Percentiles rank a stretch among this genome's conserved stretches.
These are phyloP conservation scores for Thymelicus lineola DNA, from an alignment of 2,888 invertebrate species.

Conservation along the genomic window DNA sequence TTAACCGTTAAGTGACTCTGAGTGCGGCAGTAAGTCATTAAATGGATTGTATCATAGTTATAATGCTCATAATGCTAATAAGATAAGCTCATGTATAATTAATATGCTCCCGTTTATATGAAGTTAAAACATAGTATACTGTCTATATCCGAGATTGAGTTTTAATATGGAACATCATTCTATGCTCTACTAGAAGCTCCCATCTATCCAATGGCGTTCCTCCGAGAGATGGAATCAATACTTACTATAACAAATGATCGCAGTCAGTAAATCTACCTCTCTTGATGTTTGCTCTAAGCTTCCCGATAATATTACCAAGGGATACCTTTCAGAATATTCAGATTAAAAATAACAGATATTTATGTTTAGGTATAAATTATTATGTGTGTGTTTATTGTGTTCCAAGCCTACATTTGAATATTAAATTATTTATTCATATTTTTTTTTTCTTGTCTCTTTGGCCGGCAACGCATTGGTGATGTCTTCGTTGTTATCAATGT, in stretches of 20 bases:
- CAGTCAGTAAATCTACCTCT: slow-evolving; percentile 31
- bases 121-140: not conserved
- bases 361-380: slow-evolving; percentile 20
- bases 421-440: not conserved
- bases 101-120: too few species aligned
- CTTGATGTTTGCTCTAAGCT: slow-evolving; percentile 36
- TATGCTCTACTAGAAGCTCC: slow-evolving; percentile 5
- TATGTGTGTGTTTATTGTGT: not conserved
- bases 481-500: too few species aligned
- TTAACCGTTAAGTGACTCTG: too few species aligned
- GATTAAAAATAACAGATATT: slow-evolving; percentile 14
- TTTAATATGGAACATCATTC: slow-evolving; percentile 14
- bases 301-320: slow-evolving; percentile 33
- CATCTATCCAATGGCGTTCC: slow-evolving; percentile 29
- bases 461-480: too few species aligned
- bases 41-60: too few species aligned
- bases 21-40: too few species aligned
- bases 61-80: too few species aligned
- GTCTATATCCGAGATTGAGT: not conserved
- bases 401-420: not conserved
- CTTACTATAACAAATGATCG: slow-evolving; percentile 37
- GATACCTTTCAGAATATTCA: slow-evolving; percentile 30
- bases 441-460: too few species aligned
- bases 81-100: too few species aligned
- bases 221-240: slow-evolving; percentile 37